Evolutionary conservation across 2,888 invertebrate genomes (phyloP).

Genomic region (Elysia crispata): DNA sequence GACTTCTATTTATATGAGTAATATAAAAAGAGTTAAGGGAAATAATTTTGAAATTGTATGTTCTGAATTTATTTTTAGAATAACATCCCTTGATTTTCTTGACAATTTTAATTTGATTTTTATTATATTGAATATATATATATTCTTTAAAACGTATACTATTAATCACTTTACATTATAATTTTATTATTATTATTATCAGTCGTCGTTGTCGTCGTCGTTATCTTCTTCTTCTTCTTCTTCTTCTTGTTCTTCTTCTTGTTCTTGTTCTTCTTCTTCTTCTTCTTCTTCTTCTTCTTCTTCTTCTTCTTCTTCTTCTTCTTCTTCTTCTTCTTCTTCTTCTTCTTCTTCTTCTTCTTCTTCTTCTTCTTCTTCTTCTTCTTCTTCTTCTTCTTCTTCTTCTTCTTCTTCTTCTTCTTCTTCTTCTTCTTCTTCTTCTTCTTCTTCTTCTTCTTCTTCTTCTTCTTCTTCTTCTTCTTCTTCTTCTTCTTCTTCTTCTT

Average conservation of each 20-base stretch:
- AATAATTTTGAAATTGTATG: too few relatives aligned
- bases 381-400: neutral
- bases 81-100: too few relatives aligned
- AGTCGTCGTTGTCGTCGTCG: too few relatives aligned
- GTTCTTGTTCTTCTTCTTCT: neutral
- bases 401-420: constrained; percentile 16
- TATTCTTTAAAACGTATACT: too few relatives aligned
- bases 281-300: neutral
- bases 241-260: neutral
- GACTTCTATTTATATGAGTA: too few relatives aligned
- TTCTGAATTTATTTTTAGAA: too few relatives aligned
- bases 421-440: constrained; percentile 34
- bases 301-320: neutral
- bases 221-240: neutral
- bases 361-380: constrained; percentile 12
- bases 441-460: constrained; percentile 34
- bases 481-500: constrained; percentile 30
- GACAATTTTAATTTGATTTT: too few relatives aligned
- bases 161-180: too few relatives aligned
- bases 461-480: constrained; percentile 31
- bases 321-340: neutral
- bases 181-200: neutral
- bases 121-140: too few relatives aligned
- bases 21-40: too few relatives aligned
- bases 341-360: neutral